These are phyloP conservation scores for Marasmarcha lunaedactyla DNA, from an alignment of 2,888 invertebrate species.

Conservation along the genomic window DNA sequence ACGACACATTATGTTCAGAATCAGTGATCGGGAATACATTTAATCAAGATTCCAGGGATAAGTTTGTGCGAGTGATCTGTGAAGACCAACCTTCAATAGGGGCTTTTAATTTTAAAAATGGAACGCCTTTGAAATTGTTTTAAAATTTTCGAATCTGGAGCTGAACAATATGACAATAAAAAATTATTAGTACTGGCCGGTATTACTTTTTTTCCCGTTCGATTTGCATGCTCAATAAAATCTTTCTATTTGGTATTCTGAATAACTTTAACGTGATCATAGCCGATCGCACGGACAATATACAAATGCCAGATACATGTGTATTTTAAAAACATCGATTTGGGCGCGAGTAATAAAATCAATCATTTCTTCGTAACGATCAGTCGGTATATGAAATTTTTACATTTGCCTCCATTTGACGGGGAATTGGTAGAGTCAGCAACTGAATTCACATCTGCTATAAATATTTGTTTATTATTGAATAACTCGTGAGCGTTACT, in stretches of 20 bases:
- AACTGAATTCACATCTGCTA: conserved; percentile 10
- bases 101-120: too few relatives aligned
- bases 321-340: conserved; percentile 50
- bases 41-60: neutral
- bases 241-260: neutral
- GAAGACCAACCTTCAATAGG: too few relatives aligned
- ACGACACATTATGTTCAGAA: neutral
- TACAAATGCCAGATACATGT: conserved; percentile 9
- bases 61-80: too few relatives aligned
- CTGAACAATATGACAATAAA: too few relatives aligned
- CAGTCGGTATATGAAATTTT: conserved; percentile 49
- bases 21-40: neutral
- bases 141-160: too few relatives aligned
- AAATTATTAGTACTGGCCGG: too few relatives aligned
- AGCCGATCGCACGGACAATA: neutral
- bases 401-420: conserved; percentile 37
- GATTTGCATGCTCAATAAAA: neutral
- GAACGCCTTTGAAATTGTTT: too few relatives aligned
- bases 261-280: neutral
- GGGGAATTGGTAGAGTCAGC: conserved; percentile 10
- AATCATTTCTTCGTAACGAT: conserved; percentile 53
- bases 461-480: neutral
- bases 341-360: conserved; percentile 56
- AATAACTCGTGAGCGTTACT: neutral
- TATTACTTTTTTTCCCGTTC: too few relatives aligned